These are phyloP conservation scores for Diplazon laetatorius DNA, from an alignment of 2,888 invertebrate species.

Conservation along the genomic window DNA sequence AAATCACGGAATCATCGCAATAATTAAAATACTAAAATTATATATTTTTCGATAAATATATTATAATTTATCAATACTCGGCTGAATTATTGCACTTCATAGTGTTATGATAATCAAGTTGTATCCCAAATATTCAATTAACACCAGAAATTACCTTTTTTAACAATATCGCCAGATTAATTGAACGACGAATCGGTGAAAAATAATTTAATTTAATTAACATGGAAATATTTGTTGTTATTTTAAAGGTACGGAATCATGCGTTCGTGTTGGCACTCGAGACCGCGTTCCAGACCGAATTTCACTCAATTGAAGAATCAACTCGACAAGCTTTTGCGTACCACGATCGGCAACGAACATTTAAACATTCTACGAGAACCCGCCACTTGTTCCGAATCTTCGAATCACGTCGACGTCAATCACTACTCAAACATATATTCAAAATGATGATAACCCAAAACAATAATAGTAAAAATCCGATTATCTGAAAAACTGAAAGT, in stretches of 20 bases:
- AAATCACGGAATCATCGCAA: no score
- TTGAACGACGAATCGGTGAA: no score
- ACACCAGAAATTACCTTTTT: no score
- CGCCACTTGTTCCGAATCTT: background rate
- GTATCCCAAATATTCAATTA: no score
- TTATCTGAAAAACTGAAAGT: no score
- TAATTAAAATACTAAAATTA: no score
- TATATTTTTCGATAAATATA: no score
- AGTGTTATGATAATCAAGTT: no score
- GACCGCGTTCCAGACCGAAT: constrained; percentile 88
- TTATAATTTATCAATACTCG: no score
- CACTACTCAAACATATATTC: constrained; percentile 51
- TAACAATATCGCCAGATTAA: no score
- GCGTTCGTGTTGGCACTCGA: constrained; percentile 89
- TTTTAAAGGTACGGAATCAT: constrained; percentile 88
- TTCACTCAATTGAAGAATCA: constrained; percentile 86
- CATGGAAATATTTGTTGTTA: constrained; percentile 49
- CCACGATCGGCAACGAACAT: constrained; percentile 75
- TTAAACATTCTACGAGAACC: constrained; percentile 70
- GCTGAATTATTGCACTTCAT: no score
- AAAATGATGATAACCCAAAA: background rate
- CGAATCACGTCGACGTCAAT: constrained; percentile 36
- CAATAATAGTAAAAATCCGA: background rate
- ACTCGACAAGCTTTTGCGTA: constrained; percentile 83
- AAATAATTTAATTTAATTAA: background rate